Evolutionary conservation across 2,113 vertebrate genomes (phyloP).

Genomic region (Paralichthys olivaceus): DNA sequence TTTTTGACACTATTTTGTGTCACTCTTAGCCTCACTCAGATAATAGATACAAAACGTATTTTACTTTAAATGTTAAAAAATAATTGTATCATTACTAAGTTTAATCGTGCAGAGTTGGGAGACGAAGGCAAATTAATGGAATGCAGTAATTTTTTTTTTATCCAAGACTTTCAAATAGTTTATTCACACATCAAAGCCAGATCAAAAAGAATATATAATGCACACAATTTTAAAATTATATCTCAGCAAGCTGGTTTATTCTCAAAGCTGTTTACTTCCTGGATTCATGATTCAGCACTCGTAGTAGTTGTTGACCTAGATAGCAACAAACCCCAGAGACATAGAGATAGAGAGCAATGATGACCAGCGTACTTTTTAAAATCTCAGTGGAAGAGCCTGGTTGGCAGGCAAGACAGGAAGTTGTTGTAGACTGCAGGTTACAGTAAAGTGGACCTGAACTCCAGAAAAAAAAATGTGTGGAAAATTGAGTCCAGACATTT

Average conservation of each 20-base stretch:
- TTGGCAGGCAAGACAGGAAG: neutral
- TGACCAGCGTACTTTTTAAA: slow-evolving; percentile 40
- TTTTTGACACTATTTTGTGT: neutral
- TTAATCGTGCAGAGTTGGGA: slow-evolving; percentile 24
- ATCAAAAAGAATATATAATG: slow-evolving; percentile 64
- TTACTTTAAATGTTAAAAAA: neutral
- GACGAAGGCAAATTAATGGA: neutral
- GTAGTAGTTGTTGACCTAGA: slow-evolving; percentile 59
- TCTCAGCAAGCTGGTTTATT: slow-evolving; percentile 52
- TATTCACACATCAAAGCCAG: slow-evolving; percentile 48
- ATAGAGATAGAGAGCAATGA: slow-evolving; percentile 35
- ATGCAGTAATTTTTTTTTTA: slow-evolving; percentile 16
- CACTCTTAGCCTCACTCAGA: slow-evolving; percentile 8
- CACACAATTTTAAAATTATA: slow-evolving; percentile 53
- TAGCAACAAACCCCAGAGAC: slow-evolving; percentile 37
- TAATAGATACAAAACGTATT: slow-evolving; percentile 14
- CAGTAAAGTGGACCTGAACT: neutral
- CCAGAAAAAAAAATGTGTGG: no score
- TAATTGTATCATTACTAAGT: neutral
- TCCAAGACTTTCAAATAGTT: slow-evolving; percentile 23
- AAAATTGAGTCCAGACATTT: no score
- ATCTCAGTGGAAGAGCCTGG: slow-evolving; percentile 8
- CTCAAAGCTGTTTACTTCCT: slow-evolving; percentile 58
- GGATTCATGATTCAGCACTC: slow-evolving; percentile 59
- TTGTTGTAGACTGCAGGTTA: neutral